phyloP scores from a whole-genome alignment of 2,113 vertebrate species.

The Brevimyrus niger region DNA sequence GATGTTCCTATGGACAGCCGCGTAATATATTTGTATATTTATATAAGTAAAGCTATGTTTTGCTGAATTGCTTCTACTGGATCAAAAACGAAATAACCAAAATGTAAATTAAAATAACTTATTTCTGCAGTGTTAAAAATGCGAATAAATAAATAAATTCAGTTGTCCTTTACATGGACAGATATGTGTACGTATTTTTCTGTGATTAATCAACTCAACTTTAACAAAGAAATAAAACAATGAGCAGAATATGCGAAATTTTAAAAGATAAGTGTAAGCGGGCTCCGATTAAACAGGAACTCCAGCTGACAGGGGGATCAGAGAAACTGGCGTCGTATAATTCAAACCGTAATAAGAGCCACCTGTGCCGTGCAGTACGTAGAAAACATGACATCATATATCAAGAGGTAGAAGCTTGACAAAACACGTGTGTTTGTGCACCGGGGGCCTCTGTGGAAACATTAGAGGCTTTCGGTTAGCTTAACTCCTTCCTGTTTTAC shows the following conservation, averaged over 20 bases:
- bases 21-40: neutral
- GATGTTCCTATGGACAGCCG: neutral
- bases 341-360: slow-evolving; percentile 47
- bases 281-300: slow-evolving; percentile 23
- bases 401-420: slow-evolving; percentile 44
- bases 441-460: slow-evolving; percentile 38
- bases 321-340: slow-evolving; percentile 32
- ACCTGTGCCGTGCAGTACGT: slow-evolving; percentile 40
- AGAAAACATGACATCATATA: slow-evolving; percentile 47
- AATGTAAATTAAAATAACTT: neutral
- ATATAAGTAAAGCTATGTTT: neutral
- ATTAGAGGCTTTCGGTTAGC: slow-evolving; percentile 36
- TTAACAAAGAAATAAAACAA: neutral
- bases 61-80: neutral
- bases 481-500: slow-evolving; percentile 49
- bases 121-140: neutral
- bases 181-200: neutral
- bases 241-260: neutral
- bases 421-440: slow-evolving; percentile 38
- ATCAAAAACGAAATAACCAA: neutral
- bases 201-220: neutral
- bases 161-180: neutral
- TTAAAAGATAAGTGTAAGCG: neutral
- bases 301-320: slow-evolving; percentile 46
- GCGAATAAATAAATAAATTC: neutral